Evolutionary conservation across 2,113 vertebrate species (phyloP).

Genomic region (Alethe diademata): DNA sequence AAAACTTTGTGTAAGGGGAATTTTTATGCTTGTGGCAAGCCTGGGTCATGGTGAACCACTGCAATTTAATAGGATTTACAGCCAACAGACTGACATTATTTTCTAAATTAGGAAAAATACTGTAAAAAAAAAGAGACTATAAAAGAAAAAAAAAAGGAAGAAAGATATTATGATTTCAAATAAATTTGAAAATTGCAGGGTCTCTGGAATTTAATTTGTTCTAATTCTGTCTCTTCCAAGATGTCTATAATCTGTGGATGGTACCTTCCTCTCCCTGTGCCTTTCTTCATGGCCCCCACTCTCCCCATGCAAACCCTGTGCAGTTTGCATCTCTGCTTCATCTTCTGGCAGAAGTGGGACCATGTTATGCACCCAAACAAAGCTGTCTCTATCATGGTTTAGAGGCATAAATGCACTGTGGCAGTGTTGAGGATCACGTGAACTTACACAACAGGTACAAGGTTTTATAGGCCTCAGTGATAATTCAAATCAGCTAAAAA

Average conservation of each 20-base stretch:
- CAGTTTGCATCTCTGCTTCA: neutral
- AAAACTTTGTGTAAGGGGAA: neutral
- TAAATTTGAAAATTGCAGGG: neutral
- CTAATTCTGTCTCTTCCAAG: neutral
- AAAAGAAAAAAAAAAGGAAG: accelerated
- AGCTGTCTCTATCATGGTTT: neutral
- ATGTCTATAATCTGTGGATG: neutral
- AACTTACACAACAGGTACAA: neutral
- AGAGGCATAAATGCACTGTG: neutral
- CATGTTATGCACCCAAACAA: neutral
- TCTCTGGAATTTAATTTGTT: neutral
- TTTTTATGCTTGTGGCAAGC: neutral
- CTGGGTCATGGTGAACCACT: neutral
- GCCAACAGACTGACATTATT: neutral
- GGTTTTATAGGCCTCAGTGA: neutral
- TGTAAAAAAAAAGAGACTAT: too few relatives aligned
- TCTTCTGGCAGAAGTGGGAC: neutral
- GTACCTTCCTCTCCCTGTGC: neutral
- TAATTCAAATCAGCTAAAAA: neutral
- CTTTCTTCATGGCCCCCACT: neutral
- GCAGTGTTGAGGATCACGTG: neutral
- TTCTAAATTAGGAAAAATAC: neutral
- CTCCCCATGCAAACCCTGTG: neutral
- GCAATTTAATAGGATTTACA: neutral
- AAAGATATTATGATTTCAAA: neutral